phyloP scores from a whole-genome alignment of 2,888 invertebrate species.

The Lithophane leautieri region DNA sequence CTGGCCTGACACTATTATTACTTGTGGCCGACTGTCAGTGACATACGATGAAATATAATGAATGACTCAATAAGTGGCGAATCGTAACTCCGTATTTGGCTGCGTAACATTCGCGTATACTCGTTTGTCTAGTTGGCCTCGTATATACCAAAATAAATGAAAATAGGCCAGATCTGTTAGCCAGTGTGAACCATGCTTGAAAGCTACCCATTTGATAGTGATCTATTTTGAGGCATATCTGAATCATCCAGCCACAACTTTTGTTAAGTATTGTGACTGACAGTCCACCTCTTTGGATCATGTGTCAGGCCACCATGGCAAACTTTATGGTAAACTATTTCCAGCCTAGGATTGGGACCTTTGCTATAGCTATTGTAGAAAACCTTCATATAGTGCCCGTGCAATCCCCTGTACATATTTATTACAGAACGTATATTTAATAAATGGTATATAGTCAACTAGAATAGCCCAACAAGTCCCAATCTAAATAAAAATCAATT shows the following conservation, averaged over 20 bases:
- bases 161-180: conserved; percentile 23
- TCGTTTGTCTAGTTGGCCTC: background rate
- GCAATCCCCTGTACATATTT: conserved; percentile 50
- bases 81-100: conserved; percentile 19
- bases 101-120: background rate
- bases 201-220: background rate
- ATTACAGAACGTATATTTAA: conserved; percentile 35
- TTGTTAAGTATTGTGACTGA: conserved; percentile 17
- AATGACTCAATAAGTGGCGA: conserved; percentile 12
- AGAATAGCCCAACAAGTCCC: conserved; percentile 51
- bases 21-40: background rate
- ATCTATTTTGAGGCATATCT: conserved; percentile 1
- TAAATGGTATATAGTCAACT: conserved; percentile 8
- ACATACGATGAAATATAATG: conserved; percentile 1
- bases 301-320: conserved; percentile 12
- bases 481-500: conserved; percentile 40
- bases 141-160: conserved; percentile 7
- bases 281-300: conserved; percentile 1
- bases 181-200: background rate
- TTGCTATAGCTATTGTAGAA: conserved; percentile 39
- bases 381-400: conserved; percentile 41
- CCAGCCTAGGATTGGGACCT: conserved; percentile 58
- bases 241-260: background rate
- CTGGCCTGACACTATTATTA: background rate
- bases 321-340: conserved; percentile 48